phyloP scores from a whole-genome alignment of 1,140 invertebrate species.

The Copidosoma floridanum region DNA sequence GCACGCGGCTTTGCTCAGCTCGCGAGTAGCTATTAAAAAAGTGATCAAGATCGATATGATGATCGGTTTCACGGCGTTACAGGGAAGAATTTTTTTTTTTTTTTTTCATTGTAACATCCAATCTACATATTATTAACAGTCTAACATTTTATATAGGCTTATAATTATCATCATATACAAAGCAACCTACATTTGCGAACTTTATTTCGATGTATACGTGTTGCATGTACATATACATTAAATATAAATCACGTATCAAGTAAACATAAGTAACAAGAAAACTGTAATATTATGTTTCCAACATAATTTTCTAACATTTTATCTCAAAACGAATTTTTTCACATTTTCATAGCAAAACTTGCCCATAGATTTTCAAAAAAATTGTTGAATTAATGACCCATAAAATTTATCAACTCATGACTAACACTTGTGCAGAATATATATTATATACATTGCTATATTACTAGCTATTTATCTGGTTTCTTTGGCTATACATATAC shows the following conservation, averaged over 20 bases:
- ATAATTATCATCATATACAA: background rate
- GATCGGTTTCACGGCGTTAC: too few species aligned
- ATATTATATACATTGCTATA: background rate
- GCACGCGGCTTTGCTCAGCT: too few species aligned
- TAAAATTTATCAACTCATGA: too few species aligned
- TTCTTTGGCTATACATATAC: slow-evolving; percentile 21
- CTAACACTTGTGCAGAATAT: too few species aligned
- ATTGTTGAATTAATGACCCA: too few species aligned
- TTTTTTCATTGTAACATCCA: slow-evolving; percentile 19
- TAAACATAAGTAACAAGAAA: slow-evolving; percentile 2
- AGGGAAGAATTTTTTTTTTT: slow-evolving; percentile 15
- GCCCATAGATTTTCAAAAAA: too few species aligned
- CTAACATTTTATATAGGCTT: slow-evolving; percentile 1
- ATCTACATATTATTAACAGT: slow-evolving; percentile 28
- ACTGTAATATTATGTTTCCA: background rate
- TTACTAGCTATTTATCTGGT: slow-evolving; percentile 19
- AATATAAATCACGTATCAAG: slow-evolving; percentile 10
- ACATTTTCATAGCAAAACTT: too few species aligned
- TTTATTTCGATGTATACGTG: slow-evolving; percentile 32
- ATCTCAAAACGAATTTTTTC: too few species aligned
- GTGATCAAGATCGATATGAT: too few species aligned
- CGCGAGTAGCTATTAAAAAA: too few species aligned
- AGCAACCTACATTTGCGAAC: slow-evolving; percentile 28
- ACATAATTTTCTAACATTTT: background rate
- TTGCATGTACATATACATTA: slow-evolving; percentile 23